phyloP scores from a whole-genome alignment of 2,888 invertebrate genomes.

The Abscondita cerata region DNA sequence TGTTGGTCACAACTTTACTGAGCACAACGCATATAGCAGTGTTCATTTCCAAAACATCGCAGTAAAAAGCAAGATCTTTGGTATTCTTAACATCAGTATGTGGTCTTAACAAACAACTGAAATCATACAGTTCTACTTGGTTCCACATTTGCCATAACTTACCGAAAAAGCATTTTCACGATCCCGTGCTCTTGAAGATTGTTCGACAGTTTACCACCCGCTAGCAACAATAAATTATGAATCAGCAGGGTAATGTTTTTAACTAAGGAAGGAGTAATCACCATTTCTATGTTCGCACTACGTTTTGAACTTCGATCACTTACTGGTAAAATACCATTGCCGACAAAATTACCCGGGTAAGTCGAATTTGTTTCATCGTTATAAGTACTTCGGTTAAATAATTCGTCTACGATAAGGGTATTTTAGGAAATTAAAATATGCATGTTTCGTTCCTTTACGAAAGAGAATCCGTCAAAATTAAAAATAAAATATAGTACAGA shows the following conservation, averaged over 20 bases:
- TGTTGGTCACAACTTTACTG: conserved; percentile 55
- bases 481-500: too few species aligned
- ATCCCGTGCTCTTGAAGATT: conserved; percentile 59
- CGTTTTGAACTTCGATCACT: background rate
- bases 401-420: too few species aligned
- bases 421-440: too few species aligned
- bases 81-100: conserved; percentile 52
- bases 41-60: conserved; percentile 62
- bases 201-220: conserved; percentile 54
- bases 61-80: conserved; percentile 56
- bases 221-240: conserved; percentile 58
- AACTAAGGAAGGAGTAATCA: conserved; percentile 60
- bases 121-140: conserved; percentile 37
- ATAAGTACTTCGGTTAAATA: too few species aligned
- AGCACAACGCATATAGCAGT: conserved; percentile 58
- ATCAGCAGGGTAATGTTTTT: conserved; percentile 58
- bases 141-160: conserved; percentile 30
- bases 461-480: too few species aligned
- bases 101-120: conserved; percentile 57
- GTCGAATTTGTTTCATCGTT: conserved; percentile 10
- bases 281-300: conserved; percentile 33
- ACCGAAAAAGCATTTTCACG: conserved; percentile 61
- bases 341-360: background rate
- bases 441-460: too few species aligned
- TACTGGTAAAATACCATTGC: background rate